Conservation (phyloP, 2,888 invertebrate genomes). For the Lumbricus terrestris region DNA sequence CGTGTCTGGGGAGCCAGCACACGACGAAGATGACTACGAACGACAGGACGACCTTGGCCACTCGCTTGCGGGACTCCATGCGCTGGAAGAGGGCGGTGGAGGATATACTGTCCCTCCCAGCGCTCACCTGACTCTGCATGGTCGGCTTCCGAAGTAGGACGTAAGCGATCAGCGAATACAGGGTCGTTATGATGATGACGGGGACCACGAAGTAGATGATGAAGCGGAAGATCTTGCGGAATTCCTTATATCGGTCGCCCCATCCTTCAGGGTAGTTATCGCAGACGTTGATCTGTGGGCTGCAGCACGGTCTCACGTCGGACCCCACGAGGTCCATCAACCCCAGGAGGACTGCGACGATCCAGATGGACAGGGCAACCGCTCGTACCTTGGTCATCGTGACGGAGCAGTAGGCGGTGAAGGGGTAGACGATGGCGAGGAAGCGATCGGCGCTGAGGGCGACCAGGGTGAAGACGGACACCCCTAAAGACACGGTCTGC, state of each 20-base stretch:
- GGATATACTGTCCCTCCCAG: background rate
- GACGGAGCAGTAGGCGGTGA: slow-evolving; percentile 70
- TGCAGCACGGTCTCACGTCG: slow-evolving; percentile 23
- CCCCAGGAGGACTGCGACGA: slow-evolving; percentile 74
- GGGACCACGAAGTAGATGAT: slow-evolving; percentile 83
- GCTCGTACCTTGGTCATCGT: background rate
- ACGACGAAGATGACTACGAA: slow-evolving; percentile 43
- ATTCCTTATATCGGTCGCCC: slow-evolving; percentile 41
- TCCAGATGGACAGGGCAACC: slow-evolving; percentile 62
- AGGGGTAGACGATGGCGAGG: slow-evolving; percentile 85
- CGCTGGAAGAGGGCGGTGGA: slow-evolving; percentile 39
- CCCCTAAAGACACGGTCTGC: slow-evolving; percentile 85
- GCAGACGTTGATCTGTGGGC: slow-evolving; percentile 35
- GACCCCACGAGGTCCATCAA: slow-evolving; percentile 59
- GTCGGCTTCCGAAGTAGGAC: slow-evolving; percentile 66
- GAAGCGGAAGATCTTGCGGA: slow-evolving; percentile 58
- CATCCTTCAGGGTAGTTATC: slow-evolving; percentile 39
- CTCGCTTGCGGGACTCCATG: slow-evolving; percentile 55
- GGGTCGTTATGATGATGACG: slow-evolving; percentile 76
- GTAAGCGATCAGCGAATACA: slow-evolving; percentile 85
- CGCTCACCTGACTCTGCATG: background rate
- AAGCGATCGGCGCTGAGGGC: slow-evolving; percentile 86
- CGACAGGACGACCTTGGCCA: slow-evolving; percentile 48
- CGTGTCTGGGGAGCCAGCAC: slow-evolving; percentile 46
- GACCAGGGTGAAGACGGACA: slow-evolving; percentile 87